These are phyloP conservation scores for Nomada lathburiana DNA, from an alignment of 2,888 invertebrate genomes.

Conservation along the genomic window DNA sequence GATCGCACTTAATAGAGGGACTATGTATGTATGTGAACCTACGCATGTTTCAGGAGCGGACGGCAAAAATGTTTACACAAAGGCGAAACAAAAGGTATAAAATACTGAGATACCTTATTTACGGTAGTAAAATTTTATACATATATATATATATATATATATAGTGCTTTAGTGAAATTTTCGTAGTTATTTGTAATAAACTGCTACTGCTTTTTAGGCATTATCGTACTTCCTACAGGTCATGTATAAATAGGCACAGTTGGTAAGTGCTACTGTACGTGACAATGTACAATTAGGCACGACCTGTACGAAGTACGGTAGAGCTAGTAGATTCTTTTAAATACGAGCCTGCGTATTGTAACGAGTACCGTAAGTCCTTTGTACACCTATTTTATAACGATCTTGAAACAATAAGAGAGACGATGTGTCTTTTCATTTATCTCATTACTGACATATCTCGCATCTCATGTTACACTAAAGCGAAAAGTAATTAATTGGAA, in stretches of 20 bases:
- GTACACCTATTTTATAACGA: conserved; percentile 42
- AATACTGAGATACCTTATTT: conserved; percentile 45
- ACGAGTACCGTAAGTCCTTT: conserved; percentile 64
- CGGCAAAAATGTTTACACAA: conserved; percentile 81
- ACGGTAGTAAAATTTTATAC: conserved; percentile 39
- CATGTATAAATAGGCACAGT: conserved; percentile 70
- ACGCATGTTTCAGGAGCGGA: conserved; percentile 78
- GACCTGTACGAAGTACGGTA: conserved; percentile 76
- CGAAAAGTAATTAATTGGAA: conserved; percentile 10
- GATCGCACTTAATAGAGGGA: background rate
- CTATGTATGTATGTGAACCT: conserved; percentile 43
- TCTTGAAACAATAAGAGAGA: conserved; percentile 15
- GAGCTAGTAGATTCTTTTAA: conserved; percentile 70
- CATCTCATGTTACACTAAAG: conserved; percentile 8
- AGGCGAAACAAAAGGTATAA: conserved; percentile 85
- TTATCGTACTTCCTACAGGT: conserved; percentile 75
- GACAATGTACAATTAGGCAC: conserved; percentile 70
- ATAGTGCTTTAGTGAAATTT: conserved; percentile 56
- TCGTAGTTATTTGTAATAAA: conserved; percentile 66
- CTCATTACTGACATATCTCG: conserved; percentile 5
- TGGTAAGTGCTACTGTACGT: conserved; percentile 72
- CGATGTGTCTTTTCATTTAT: background rate
- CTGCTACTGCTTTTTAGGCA: conserved; percentile 73
- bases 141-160: conserved; percentile 30
- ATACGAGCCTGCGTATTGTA: conserved; percentile 64